These are phyloP conservation scores for Helicoverpa assulta DNA, from an alignment of 2,888 invertebrate species.

Conservation along the genomic window DNA sequence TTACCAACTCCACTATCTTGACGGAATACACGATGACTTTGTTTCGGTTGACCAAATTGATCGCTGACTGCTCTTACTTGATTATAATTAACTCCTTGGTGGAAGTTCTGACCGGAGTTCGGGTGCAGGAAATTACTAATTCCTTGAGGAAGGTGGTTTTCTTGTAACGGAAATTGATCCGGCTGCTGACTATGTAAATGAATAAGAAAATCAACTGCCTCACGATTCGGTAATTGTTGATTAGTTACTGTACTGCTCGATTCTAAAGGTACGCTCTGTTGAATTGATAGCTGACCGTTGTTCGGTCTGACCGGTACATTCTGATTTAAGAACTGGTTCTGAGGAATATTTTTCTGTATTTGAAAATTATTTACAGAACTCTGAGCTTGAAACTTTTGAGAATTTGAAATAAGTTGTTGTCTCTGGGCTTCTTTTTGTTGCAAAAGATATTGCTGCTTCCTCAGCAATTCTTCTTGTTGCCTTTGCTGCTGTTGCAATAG, in stretches of 20 bases:
- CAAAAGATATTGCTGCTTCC: conserved; percentile 91
- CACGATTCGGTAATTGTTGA: conserved; percentile 90
- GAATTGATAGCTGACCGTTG: conserved; percentile 84
- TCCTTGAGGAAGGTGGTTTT: conserved; percentile 87
- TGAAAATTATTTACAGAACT: conserved; percentile 79
- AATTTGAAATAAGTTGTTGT: conserved; percentile 76
- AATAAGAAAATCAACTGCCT: conserved; percentile 89
- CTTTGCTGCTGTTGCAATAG: conserved; percentile 92
- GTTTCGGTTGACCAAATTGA: conserved; percentile 76
- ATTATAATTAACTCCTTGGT: conserved; percentile 79
- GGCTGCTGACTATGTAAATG: conserved; percentile 85
- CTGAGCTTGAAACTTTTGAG: conserved; percentile 77
- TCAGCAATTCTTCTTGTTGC: conserved; percentile 92
- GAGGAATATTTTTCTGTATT: conserved; percentile 75
- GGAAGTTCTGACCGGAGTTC: conserved; percentile 72
- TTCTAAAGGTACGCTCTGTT: conserved; percentile 86
- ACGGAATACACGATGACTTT: conserved; percentile 87
- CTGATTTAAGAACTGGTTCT: conserved; percentile 74
- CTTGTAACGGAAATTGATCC: conserved; percentile 85
- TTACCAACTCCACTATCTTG: conserved; percentile 91
- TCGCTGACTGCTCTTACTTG: conserved; percentile 75
- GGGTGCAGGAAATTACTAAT: conserved; percentile 83
- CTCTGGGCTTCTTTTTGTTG: conserved; percentile 85
- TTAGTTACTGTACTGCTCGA: conserved; percentile 77
- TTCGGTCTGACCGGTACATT: conserved; percentile 72